A percentile compares a stretch with the other conserved stretches of the same genome.
These are phyloP conservation scores for Drosophila oshimai DNA, from an alignment of 1,140 invertebrate genomes.

Conservation along the genomic window DNA sequence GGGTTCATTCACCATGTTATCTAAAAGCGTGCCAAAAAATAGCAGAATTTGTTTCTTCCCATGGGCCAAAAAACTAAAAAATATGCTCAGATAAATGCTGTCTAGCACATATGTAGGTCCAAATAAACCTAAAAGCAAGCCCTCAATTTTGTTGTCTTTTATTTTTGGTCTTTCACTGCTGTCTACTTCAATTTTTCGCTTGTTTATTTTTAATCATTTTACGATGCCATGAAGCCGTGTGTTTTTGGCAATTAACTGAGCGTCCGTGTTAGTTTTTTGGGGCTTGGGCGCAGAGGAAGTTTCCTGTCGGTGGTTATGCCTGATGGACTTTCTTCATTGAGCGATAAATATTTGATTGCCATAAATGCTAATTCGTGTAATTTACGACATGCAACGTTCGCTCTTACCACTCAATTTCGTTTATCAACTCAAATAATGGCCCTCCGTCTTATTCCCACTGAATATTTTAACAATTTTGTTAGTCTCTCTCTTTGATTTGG, in stretches of 20 bases:
- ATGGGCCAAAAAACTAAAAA: conserved; percentile 53
- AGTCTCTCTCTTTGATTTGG: conserved; percentile 31
- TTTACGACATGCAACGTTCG: conserved; percentile 47
- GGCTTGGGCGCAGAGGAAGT: neutral
- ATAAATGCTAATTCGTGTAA: conserved; percentile 45
- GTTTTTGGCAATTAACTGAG: conserved; percentile 47
- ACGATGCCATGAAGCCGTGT: conserved; percentile 46
- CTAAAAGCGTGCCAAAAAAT: conserved; percentile 58
- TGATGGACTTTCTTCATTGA: conserved; percentile 42
- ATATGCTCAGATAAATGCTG: conserved; percentile 19
- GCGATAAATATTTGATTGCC: conserved; percentile 67
- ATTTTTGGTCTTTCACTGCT: conserved; percentile 43
- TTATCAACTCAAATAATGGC: conserved; percentile 50
- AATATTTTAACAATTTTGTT: conserved; percentile 47
- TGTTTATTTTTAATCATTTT: conserved; percentile 67
- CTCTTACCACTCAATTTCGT: conserved; percentile 8
- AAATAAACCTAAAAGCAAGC: conserved; percentile 35
- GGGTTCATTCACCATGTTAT: conserved; percentile 72
- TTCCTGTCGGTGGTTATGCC: conserved; percentile 26
- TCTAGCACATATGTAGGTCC: conserved; percentile 8
- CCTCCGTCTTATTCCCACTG: conserved; percentile 8
- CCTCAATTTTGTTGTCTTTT: conserved; percentile 42
- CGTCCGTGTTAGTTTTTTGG: conserved; percentile 12
- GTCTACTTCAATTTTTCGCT: conserved; percentile 55
- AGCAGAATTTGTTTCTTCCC: conserved; percentile 40